Evolutionary conservation across 2,888 invertebrate species (phyloP), one percentile per base, ranked within the genome.

Genomic region (Carcina quercana): DNA sequence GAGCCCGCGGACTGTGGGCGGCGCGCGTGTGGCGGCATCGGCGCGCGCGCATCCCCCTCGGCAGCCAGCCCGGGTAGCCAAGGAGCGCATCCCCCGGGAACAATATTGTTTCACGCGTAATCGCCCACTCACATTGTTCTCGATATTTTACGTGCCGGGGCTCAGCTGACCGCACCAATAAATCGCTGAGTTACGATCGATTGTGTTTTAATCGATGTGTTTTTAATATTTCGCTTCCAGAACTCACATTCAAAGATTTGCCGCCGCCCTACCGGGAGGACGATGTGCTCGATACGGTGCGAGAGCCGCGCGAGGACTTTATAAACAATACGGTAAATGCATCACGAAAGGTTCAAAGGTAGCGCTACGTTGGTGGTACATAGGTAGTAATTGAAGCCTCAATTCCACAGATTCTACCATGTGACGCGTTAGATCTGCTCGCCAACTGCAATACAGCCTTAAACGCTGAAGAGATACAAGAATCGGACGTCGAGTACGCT

Each of bases 221-320:
- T 47, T 42, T 49, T 53, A 11, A 19, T 20, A 10, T 21, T 50
- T 56, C 12, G 15, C 30, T 69, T 65, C 30, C 75, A 82, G 82
- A 74, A 57, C 60, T 74, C 40, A 57, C 63, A 40, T 54, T 63
- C 43, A 82, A 78, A 57, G 78, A 78, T 35, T 59, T 65, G 44
- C 80, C 80, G 50, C 80, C 80, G 38, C 78, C 80, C 20, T 79
- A 80, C 50, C 60, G 61, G 50, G 75, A 71, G 53, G 69, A 65
- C 50, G 72, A 67, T 43, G 55, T 46, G 37, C 49, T 42, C 38
- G 57, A 54, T 45, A 44, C 45, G 39, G 49, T 38, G 40, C 50
- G 45, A 34, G 37, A 25, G 22, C 15, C 17, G 13, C 15, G 13
- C 10, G 22, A 13, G 7, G 31, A 27, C 11, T 17, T 28, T n/a